These are phyloP conservation scores for Opisthocomus hoazin DNA, from an alignment of 2,113 vertebrate species.

Conservation along the genomic window DNA sequence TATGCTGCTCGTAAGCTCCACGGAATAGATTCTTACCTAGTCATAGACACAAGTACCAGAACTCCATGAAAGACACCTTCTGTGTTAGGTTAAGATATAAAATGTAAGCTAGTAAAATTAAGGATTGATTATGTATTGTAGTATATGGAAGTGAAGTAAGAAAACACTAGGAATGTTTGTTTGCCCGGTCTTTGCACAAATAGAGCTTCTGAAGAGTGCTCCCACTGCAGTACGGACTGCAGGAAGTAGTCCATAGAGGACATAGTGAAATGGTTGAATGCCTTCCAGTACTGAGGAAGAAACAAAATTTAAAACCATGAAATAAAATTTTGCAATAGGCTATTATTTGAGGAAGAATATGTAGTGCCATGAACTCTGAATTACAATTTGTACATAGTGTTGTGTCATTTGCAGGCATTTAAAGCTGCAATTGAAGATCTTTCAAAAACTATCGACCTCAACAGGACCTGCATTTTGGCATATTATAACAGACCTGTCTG, in stretches of 20 bases:
- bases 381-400: background rate
- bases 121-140: background rate
- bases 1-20: background rate
- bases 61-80: background rate
- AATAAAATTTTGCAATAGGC: background rate
- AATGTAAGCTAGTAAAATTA: background rate
- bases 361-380: background rate
- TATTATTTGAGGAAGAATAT: background rate
- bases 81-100: background rate
- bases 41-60: background rate
- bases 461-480: constrained; percentile 63
- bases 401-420: constrained; percentile 66
- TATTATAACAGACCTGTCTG: constrained; percentile 80
- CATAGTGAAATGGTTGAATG: background rate
- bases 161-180: background rate
- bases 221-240: background rate
- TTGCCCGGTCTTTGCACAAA: background rate
- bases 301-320: background rate
- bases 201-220: background rate
- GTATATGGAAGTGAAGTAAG: background rate
- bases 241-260: background rate
- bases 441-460: constrained; percentile 62
- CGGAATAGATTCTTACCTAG: background rate
- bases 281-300: background rate
- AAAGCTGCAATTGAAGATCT: constrained; percentile 73